Evolutionary conservation across 1,140 invertebrate genomes (phyloP), one percentile per base, ranked within the genome.

Genomic region (Drosophila arizonae): DNA sequence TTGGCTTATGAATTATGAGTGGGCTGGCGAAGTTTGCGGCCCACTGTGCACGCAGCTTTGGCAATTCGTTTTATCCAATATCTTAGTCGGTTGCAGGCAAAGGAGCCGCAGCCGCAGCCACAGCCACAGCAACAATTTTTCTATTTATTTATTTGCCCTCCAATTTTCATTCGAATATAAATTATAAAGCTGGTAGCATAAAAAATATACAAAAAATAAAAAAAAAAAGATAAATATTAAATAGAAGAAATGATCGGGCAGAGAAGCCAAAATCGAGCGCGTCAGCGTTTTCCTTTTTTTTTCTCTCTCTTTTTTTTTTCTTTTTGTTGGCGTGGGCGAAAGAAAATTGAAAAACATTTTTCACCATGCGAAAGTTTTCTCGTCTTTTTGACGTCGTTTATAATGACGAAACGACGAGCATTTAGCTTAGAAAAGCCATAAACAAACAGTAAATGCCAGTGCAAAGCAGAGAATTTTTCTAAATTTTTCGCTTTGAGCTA

Each of bases 311-410:
- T 39, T 39, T 13, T 43, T 33, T 33, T 33, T 33, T 8, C 33
- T 33, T 33, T 39, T 39, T 58, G 60, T 43, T 46, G 62, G 57
- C 72, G 64, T 70, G 45, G 65, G 72, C 51, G 50, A 54, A 54
- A 36, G 67, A 39, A 85, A 87, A 79, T 86, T 72, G 63, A 82
- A 86, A 86, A 82, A 86, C 82, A 87, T 88, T 82, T 82, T 87
- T 86, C 66, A 79, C 76, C 52, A 75, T 82, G 82, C 82, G 51
- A 87, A 87, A 77, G 76, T 79, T 85, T 24, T 71, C 65, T 73
- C 65, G 72, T 58, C 56, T 71, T 77, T 79, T 87, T 88, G 82
- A 87, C 82, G 82, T 87, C 84, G 82, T 82, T 79, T 66, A 82
- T 79, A 87, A 82, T 87, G 82, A 87, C 82, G 82, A 87, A 88